Conservation (phyloP, 2,113 vertebrate species). For the Tragelaphus scriptus region DNA sequence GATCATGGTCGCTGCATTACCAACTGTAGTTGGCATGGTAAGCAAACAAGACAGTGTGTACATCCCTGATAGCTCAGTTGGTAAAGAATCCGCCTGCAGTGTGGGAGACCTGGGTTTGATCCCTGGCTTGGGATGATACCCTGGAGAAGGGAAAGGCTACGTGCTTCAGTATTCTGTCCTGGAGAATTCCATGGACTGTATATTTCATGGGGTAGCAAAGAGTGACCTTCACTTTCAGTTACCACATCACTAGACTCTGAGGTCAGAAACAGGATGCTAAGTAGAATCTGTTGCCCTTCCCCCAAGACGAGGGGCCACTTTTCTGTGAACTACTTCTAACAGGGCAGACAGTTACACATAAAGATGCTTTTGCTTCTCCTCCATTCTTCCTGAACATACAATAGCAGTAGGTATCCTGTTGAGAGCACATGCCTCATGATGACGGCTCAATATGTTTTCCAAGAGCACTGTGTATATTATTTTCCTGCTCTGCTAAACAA, state of each 20-base stretch:
- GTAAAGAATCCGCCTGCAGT: not conserved
- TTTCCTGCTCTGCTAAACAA: conserved; percentile 58
- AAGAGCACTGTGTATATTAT: conserved; percentile 62
- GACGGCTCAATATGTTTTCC: conserved; percentile 33
- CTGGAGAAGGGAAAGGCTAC: not conserved
- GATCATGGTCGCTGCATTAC: not conserved
- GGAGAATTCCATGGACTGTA: not conserved
- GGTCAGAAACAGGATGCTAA: not conserved
- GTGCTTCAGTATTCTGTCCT: not conserved
- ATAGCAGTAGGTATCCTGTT: not conserved
- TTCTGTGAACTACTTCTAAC: not conserved
- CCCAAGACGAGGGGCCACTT: not conserved
- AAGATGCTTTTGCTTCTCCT: not conserved
- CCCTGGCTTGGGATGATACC: not conserved
- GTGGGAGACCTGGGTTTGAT: not conserved
- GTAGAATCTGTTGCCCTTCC: not conserved
- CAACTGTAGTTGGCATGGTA: not conserved
- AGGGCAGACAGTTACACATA: too few species aligned
- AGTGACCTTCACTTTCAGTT: not conserved
- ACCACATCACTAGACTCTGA: not conserved
- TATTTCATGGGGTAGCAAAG: not conserved
- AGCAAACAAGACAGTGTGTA: not conserved
- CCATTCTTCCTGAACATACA: not conserved
- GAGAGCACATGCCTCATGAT: not conserved
- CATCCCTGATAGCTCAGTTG: not conserved